Evolutionary conservation across 1,140 invertebrate genomes (phyloP), one percentile per base, ranked within the genome.

Genomic region (Drosophila lacertosa): DNA sequence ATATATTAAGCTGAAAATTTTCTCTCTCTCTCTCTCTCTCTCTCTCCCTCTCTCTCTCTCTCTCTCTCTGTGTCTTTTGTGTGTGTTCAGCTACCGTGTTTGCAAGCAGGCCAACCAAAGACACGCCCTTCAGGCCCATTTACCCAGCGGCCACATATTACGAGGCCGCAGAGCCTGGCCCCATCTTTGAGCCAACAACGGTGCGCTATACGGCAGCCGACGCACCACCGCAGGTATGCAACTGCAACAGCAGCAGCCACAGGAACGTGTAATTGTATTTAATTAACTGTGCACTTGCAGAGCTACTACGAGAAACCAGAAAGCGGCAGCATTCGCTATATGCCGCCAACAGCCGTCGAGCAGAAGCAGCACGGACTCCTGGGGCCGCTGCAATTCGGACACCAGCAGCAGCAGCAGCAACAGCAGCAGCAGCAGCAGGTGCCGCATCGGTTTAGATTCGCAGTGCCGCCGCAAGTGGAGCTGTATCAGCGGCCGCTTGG

Each of bases 191-290:
- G 50, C 82, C 82, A 16, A 88, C 82, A 0, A 86, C 82, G 9
- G 59, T 86, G 10, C 82, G 82, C 10, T 86, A 86, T 35, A 77
- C 83, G 10, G 58, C 77, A 24, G 80, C 80, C 20, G 80, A 84
- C 15, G 80, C 80, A 26, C 69, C 54, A 29, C 68, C 76, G 5
- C 81, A 84, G 65, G 80, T 84, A 65, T 26, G 54, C 40, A 18
- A 15, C 2, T 20, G 26, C 11, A 35, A 2, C 24, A 29, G 9
- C 4, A 33, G 1, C 42, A 35, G 39, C 15, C 20, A 2, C 16
- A 54, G 37, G 69, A 59, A 20, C 69, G 64, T 10, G 18, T 42
- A 45, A 74, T 29, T 40, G 48, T 37, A 57, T 40, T 72, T 54
- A 76, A 84, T 62, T 68, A 84, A 68, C 18, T 45, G 18, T 11